A percentile compares a stretch with the other conserved stretches of the same genome.
phyloP scores from a whole-genome alignment of 2,113 vertebrate species.

The Desmodus rotundus region DNA sequence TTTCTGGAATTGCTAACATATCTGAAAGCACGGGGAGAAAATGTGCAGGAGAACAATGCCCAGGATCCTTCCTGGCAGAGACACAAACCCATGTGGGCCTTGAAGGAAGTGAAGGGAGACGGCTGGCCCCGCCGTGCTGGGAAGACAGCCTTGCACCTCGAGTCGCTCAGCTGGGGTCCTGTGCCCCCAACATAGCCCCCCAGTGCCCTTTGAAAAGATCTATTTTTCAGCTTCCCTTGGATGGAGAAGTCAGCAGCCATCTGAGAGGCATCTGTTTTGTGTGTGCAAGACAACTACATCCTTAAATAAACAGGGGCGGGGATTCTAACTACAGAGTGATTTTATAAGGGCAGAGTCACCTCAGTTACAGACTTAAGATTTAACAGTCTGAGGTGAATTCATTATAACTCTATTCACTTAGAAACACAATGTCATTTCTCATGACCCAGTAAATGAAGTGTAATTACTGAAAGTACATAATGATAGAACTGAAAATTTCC shows the following conservation, averaged over 20 bases:
- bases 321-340: neutral
- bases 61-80: neutral
- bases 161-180: neutral
- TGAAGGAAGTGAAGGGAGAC: neutral
- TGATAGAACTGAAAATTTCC: constrained; percentile 73
- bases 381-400: constrained; percentile 75
- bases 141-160: neutral
- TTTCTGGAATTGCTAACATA: neutral
- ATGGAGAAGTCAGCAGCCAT: neutral
- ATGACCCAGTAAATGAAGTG: constrained; percentile 81
- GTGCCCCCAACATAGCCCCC: neutral
- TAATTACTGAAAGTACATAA: constrained; percentile 81
- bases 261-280: neutral
- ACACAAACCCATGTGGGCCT: neutral
- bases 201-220: neutral
- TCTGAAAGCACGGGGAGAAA: neutral
- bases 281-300: neutral
- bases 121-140: neutral
- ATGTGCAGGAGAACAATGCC: neutral
- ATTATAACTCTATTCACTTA: constrained; percentile 80
- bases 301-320: neutral
- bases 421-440: constrained; percentile 79
- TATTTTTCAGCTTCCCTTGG: neutral
- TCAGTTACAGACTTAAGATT: constrained; percentile 14
- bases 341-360: constrained; percentile 75